Base-by-base conservation (phyloP, 2,797 vertebrate genomes). In the Betta splendens region DNA sequence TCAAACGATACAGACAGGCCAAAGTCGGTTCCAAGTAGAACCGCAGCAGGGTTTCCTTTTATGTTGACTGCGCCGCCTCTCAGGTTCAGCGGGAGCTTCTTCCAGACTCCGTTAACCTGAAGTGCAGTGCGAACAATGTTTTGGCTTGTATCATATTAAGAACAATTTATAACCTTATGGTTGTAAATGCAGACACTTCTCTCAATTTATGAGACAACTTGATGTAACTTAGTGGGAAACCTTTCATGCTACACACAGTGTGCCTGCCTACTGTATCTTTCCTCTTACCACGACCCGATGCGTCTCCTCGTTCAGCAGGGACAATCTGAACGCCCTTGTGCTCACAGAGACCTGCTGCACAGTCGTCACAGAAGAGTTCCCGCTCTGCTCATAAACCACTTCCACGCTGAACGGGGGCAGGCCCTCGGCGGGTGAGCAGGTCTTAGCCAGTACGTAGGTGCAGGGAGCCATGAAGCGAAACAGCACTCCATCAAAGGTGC, bases 61-160 rank as follows among this genome's bases (percentile, higher is more conserved):
- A 94, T 84, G 5, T 11, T 82, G 53, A 94, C 18, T 5, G 60
- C 54, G 5, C 86, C 87, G 17, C 56, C 50, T 0, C 32, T 58
- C 32, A 89, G 65, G 0, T 23, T 87, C 47, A 94, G 81, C 0
- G 94, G 94, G 45, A 95, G 85, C 16, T 77, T 91, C 36, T n/a
- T 89, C 87, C 90, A 93, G 55, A 93, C 54, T 0, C 83, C 79
- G 75, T 95, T 94, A 47, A 95, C 92, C 94, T 96, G 61, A 36
- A 67, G 26, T 38, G 70, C 2, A 66, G n/a, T 12, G n/a, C n/a
- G n/a, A n/a, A n/a, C n/a, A n/a, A n/a, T n/a, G n/a, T n/a, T n/a
- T n/a, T n/a, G n/a, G n/a, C n/a, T n/a, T n/a, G n/a, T n/a, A n/a
- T n/a, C n/a, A n/a, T n/a, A n/a, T n/a, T n/a, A n/a, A n/a, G n/a